These are phyloP conservation scores for Philopedon plagiatum DNA, from an alignment of 2,888 invertebrate species.

Conservation along the genomic window DNA sequence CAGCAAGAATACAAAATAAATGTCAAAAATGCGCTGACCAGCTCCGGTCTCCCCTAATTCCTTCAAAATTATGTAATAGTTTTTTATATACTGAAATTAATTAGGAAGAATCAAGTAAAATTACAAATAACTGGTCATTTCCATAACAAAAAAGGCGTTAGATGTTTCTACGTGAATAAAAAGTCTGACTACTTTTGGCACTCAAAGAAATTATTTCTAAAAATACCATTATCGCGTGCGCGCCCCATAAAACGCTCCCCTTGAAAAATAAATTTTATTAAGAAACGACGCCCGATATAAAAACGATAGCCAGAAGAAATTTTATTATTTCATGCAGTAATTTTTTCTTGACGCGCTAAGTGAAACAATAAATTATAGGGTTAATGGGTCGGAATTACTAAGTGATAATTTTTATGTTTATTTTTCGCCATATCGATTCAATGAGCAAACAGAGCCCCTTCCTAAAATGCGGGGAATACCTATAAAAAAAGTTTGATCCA, in stretches of 20 bases:
- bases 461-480: too few relatives aligned
- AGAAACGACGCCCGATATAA: background rate
- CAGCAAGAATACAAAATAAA: background rate
- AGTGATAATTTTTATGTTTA: background rate
- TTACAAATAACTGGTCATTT: too few relatives aligned
- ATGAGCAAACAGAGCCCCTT: too few relatives aligned
- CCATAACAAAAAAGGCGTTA: too few relatives aligned
- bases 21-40: background rate
- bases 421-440: background rate
- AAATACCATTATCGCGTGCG: background rate
- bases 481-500: too few relatives aligned
- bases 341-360: background rate
- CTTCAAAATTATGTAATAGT: too few relatives aligned
- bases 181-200: background rate
- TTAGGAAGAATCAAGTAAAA: too few relatives aligned
- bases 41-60: background rate
- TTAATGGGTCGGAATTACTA: background rate
- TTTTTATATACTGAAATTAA: too few relatives aligned
- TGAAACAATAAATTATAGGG: background rate
- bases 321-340: background rate
- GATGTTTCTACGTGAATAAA: too few relatives aligned
- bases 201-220: background rate
- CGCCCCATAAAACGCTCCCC: background rate
- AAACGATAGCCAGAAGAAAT: background rate
- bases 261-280: slow-evolving; percentile 3